phyloP scores from a whole-genome alignment of 2,113 vertebrate species.

The Pollachius pollachius region DNA sequence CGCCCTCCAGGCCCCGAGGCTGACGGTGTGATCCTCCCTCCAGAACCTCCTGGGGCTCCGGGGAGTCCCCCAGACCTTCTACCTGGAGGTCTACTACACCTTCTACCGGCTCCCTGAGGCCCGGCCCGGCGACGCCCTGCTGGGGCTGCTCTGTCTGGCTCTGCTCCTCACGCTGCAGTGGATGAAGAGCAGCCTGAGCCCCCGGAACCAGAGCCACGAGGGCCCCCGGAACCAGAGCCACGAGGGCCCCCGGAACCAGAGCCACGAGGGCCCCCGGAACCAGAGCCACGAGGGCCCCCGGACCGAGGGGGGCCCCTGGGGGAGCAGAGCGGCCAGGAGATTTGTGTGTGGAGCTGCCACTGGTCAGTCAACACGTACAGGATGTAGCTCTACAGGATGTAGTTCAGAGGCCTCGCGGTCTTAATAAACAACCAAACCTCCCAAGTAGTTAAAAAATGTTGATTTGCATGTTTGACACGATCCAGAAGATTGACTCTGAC shows the following conservation, averaged over 20 bases:
- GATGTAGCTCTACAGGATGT: not conserved
- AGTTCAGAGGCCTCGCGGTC: too few relatives aligned
- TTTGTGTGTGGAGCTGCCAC: constrained; percentile 81
- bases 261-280: not conserved
- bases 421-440: too few relatives aligned
- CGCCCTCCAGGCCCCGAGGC: not conserved
- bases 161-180: constrained; percentile 71
- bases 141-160: constrained; percentile 81
- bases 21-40: constrained; percentile 2
- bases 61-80: constrained; percentile 82
- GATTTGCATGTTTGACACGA: too few relatives aligned
- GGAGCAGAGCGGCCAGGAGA: constrained; percentile 59
- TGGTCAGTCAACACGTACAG: constrained; percentile 66
- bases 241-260: not conserved
- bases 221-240: not conserved
- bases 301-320: constrained; percentile 1
- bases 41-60: constrained; percentile 91
- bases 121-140: constrained; percentile 79
- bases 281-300: too few relatives aligned
- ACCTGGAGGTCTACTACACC: constrained; percentile 85
- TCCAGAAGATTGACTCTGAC: too few relatives aligned
- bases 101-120: constrained; percentile 80
- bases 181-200: constrained; percentile 75
- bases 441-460: too few relatives aligned
- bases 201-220: too few relatives aligned